Base-by-base conservation (phyloP, 2,888 invertebrate species). In the Amiota communis region DNA sequence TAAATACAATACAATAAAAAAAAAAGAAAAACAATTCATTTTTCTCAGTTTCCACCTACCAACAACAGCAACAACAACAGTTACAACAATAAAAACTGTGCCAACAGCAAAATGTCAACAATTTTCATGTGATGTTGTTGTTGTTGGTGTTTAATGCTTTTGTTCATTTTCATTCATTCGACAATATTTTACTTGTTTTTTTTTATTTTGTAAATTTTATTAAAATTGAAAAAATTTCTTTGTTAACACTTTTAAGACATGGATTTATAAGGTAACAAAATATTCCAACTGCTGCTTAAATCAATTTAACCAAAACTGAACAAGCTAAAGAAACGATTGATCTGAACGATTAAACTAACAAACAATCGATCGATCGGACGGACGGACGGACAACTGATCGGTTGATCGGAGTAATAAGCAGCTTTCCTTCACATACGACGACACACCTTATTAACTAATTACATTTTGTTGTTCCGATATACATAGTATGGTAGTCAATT, bases 391-490 rank as follows among this genome's bases (percentile, higher is more conserved):
- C 23, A 23, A 23, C 23, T 36, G 36, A 36, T 36, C 36, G 36
- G 36, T 36, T 36, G 36, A 6, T 36, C 6, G 36, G 36, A 36
- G 36, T 36, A 36, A 36, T 36, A 36, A 36, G 36, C 36, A 36
- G 36, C 36, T 36, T 36, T 36, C 36, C 36, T 36, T 11, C 48
- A 46, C 11, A 8, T 6, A 2, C 49, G 76, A 2, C 49, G 76
- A 78, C 86, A 84, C 86, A 84, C 82, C 86, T 82, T 78, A 63
- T 85, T 85, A 84, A 84, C 86, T 86, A 83, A 86, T 83, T 86
- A 86, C 86, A 78, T 85, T 86, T 83, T 70, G 84, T 67, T 86
- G 83, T 85, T 85, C 73, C 36, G 36, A 36, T 36, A 36, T 36
- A n/a, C n/a, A n/a, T n/a, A n/a, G n/a, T n/a, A n/a, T n/a, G n/a